Base-by-base conservation (phyloP, 2,113 vertebrate genomes). In the Zosterops borbonicus region DNA sequence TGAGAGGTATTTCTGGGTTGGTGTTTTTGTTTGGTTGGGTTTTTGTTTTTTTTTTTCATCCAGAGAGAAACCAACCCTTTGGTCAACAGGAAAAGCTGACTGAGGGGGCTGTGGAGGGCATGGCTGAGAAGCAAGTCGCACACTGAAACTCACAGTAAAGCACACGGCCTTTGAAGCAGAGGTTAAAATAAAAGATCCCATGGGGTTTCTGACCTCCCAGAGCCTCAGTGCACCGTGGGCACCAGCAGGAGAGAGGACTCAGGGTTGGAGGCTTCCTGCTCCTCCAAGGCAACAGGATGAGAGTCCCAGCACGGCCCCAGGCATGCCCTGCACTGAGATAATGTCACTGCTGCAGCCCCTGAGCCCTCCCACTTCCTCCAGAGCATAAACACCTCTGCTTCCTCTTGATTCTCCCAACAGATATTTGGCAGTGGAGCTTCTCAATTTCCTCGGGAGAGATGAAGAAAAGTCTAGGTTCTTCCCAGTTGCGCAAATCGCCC, bases 371-470 rank as follows among this genome's bases (percentile, higher is more conserved):
- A 92, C 91, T 97, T 97, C 96, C 96, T 96, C 80, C 39, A 1
- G 70, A 1, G 69, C 83, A 89, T 96, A 96, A 96, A 96, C 89
- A 97, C 83, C 91, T 95, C 96, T 91, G 87, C 95, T 97, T 97
- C 96, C 96, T 95, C 77, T 90, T 76, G 76, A 96, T 93, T 92
- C 94, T 95, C 89, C 75, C 94, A 94, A 94, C 92, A 96, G 94
- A 96, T 73, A 95, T 63, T 96, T 97, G 96, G 91, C 65, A 35
- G 79, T 64, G 2, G 19, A 92, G 29, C 68, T 68, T 71, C 94
- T 85, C 67, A 75, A 47, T 95, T 92, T 97, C 95, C 96, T 94
- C 39, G 29, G 59, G 67, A 91, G 27, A 77, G 44, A 94, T 76
- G 84, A 96, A 96, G 92, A 81, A 84, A 96, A 96, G 79, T 90